These are phyloP conservation scores for Hydrotaea cyrtoneurina DNA, from an alignment of 2,888 invertebrate genomes.

Conservation along the genomic window DNA sequence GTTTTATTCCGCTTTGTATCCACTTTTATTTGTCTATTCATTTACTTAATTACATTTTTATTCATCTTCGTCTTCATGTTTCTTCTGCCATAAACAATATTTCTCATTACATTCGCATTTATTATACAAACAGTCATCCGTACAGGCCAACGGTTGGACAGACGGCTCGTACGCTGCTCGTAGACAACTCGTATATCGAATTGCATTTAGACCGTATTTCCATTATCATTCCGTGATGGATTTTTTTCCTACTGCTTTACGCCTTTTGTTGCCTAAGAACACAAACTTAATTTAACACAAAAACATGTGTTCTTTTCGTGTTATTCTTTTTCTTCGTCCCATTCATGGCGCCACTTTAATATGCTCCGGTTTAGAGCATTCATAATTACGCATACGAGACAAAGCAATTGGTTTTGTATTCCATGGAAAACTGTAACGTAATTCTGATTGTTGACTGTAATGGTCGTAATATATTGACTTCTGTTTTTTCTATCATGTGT, in stretches of 20 bases:
- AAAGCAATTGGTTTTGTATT: neutral
- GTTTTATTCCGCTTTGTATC: neutral
- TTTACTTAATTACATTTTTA: constrained; percentile 7
- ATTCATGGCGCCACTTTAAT: too few relatives aligned
- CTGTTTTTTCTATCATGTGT: too few relatives aligned
- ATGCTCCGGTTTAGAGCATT: too few relatives aligned
- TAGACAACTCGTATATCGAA: neutral
- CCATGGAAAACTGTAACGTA: neutral
- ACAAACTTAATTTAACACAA: too few relatives aligned
- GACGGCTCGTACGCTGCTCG: too few relatives aligned
- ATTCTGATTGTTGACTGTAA: neutral
- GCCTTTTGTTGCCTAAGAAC: too few relatives aligned
- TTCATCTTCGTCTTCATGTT: neutral
- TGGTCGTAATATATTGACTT: neutral
- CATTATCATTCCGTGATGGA: neutral
- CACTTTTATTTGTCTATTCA: constrained; percentile 1
- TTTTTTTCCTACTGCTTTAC: neutral
- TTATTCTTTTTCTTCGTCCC: too few relatives aligned
- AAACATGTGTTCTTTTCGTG: too few relatives aligned
- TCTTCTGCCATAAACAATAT: too few relatives aligned
- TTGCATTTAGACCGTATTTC: neutral
- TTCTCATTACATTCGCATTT: too few relatives aligned
- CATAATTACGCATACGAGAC: neutral
- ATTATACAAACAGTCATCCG: too few relatives aligned
- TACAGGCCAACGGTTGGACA: too few relatives aligned